Percentiles rank a stretch among this genome's conserved stretches.
These are phyloP conservation scores for Apamea crenata DNA, from an alignment of 2,888 invertebrate genomes.

Conservation along the genomic window DNA sequence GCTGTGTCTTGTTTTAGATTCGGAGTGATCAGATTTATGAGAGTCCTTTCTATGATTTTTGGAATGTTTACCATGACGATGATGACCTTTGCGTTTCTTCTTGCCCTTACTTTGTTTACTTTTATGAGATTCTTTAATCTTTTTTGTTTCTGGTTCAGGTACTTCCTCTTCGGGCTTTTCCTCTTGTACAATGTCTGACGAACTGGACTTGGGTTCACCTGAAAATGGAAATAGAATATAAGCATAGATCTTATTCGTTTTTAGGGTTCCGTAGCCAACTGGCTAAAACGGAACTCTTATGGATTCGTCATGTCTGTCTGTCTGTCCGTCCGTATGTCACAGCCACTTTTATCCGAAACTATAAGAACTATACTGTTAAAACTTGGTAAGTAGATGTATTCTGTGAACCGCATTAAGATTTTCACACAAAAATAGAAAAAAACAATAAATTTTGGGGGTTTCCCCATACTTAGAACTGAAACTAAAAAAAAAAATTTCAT, in stretches of 20 bases:
- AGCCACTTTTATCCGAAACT: too few relatives aligned
- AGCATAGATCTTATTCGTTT: background rate
- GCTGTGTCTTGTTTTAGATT: conserved; percentile 79
- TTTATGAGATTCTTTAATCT: conserved; percentile 85
- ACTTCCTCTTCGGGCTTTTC: conserved; percentile 65
- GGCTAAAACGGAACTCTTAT: too few relatives aligned
- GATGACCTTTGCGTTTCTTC: conserved; percentile 87
- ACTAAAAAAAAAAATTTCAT: too few relatives aligned
- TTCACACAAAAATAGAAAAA: too few relatives aligned
- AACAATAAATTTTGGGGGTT: too few relatives aligned
- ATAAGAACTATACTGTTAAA: too few relatives aligned
- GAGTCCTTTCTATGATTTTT: conserved; percentile 84
- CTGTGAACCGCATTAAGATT: too few relatives aligned
- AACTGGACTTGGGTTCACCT: conserved; percentile 82
- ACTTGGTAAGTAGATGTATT: too few relatives aligned
- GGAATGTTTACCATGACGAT: conserved; percentile 87
- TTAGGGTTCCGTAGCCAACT: too few relatives aligned
- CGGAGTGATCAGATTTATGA: conserved; percentile 78
- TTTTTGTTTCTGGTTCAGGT: conserved; percentile 70
- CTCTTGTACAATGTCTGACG: conserved; percentile 75
- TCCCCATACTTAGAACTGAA: too few relatives aligned
- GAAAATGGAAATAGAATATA: conserved; percentile 56
- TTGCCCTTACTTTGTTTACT: conserved; percentile 83
- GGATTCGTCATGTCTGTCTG: too few relatives aligned
- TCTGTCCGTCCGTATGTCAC: too few relatives aligned